Base-by-base conservation (phyloP, 2,888 invertebrate genomes). In the Gastracanthus pulcherrimus region DNA sequence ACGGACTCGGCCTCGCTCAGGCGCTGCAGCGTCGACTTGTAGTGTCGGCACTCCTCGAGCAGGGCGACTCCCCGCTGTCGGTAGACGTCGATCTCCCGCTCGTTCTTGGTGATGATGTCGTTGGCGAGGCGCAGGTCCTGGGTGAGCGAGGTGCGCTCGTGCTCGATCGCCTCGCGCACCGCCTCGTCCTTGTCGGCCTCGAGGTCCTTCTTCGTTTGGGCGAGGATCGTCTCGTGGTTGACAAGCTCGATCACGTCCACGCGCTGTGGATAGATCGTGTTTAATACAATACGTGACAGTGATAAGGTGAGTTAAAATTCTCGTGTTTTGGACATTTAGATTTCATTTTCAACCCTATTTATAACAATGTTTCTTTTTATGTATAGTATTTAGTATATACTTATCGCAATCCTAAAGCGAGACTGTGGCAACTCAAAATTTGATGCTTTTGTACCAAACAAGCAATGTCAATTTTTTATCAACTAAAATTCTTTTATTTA, bases 191-290 rank as follows among this genome's bases (percentile, higher is more conserved):
- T 94, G 84, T 95, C 94, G 64, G 92, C 91, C 85, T 94, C 94
- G 31, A 94, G 93, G 78, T 95, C 95, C 84, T 95, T 94, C 77
- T 94, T 95, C 38, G 95, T 93, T 88, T 96, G 95, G 84, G 93
- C 93, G 31, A 96, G 90, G 58, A 95, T 94, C 0, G 94, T 93
- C 86, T 96, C 95, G 88, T 95, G 95, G 82, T 93, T 94, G 3
- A 92, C 90, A 45, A 95, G 92, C 86, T 95, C 94, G 86, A 94
- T 95, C 83, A 94, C 92, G 86, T 94, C 95, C 0, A 93, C 93
- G 3, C 95, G 93, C 91, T 92, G 84, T 11, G 84, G 84, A 70
- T 19, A 26, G 16, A 31, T 31, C n/a, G 29, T 31, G 16, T 19
- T 48, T 26, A 55, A 11, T 3, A 5, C 4, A 26, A 55, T 11